A percentile compares a stretch with the other conserved stretches of the same genome.
phyloP scores from a whole-genome alignment of 1,140 invertebrate species.

The Tetramorium alpestre region DNA sequence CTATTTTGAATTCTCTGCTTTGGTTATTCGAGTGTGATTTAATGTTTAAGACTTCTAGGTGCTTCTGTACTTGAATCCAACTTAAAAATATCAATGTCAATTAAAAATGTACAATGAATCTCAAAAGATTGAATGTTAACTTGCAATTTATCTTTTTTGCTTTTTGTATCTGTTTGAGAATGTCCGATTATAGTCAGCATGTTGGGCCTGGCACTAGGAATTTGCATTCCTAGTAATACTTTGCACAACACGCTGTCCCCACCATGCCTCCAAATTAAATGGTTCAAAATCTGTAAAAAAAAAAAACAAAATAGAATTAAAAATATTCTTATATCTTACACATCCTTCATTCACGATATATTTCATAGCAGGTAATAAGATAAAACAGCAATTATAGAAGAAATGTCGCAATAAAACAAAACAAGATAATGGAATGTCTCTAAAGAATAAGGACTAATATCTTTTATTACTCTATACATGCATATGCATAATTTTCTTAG shows the following conservation, averaged over 20 bases:
- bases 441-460: neutral
- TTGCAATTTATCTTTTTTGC: slow-evolving; percentile 79
- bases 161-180: slow-evolving; percentile 84
- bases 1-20: neutral
- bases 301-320: slow-evolving; percentile 3
- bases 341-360: neutral
- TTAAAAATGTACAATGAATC: slow-evolving; percentile 51
- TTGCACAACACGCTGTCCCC: slow-evolving; percentile 87
- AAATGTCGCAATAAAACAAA: neutral
- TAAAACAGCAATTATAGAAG: neutral
- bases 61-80: neutral
- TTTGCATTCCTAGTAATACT: slow-evolving; percentile 83
- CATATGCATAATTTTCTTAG: neutral
- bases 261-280: slow-evolving; percentile 88
- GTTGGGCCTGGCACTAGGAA: slow-evolving; percentile 84
- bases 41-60: neutral
- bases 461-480: neutral
- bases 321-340: neutral
- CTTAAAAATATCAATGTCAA: slow-evolving; percentile 36
- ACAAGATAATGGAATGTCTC: neutral
- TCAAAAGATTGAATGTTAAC: slow-evolving; percentile 18
- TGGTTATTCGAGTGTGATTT: neutral
- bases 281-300: slow-evolving; percentile 86
- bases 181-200: slow-evolving; percentile 79
- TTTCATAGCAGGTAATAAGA: neutral